Base-by-base conservation (phyloP, 2,797 vertebrate species). In the Macrochelys suwanniensis region DNA sequence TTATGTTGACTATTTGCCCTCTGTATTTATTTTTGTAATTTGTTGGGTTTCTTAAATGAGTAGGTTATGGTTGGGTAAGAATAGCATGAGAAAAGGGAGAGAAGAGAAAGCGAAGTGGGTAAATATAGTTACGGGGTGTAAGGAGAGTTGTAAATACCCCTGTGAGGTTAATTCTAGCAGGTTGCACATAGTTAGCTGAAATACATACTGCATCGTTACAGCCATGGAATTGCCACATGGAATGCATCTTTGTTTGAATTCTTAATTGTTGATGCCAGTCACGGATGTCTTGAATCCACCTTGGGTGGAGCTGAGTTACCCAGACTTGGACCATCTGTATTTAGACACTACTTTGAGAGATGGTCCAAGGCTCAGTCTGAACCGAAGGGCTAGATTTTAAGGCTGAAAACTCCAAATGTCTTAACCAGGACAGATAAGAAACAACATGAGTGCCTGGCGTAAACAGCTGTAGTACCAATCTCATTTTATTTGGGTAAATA, bases 21-120 rank as follows among this genome's bases (percentile, higher is more conserved):
- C 61, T 2, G 1, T 13, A 11, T 10, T 80, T 33, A 61, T 76
- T n/a, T 33, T 0, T 4, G 28, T n/a, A 82, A 77, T 1, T 0
- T 4, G 25, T 13, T 2, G 1, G 53, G 84, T 56, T 86, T 84
- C 84, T 82, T 3, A 11, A 45, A 12, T 21, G 82, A 54, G 23
- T 6, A 74, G 2, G 19, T 23, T 61, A 11, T 84, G 85, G 15
- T 57, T 31, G 50, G 49, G 57, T 45, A 57, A 11, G 11, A 57
- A 57, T 28, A 57, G 56, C 56, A 15, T 53, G 5, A 2, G 3
- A 87, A 11, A 2, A 92, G 31, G 28, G 8, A 65, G 87, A 88
- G 17, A 26, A 54, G 19, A 89, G 33, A 90, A 93, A 16, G 33
- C 7, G 53, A 1, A 33, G 49, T 37, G 88, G 50, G 26, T 28